These are phyloP conservation scores for Morphnarchus princeps DNA, from an alignment of 2,113 vertebrate species.

Conservation along the genomic window DNA sequence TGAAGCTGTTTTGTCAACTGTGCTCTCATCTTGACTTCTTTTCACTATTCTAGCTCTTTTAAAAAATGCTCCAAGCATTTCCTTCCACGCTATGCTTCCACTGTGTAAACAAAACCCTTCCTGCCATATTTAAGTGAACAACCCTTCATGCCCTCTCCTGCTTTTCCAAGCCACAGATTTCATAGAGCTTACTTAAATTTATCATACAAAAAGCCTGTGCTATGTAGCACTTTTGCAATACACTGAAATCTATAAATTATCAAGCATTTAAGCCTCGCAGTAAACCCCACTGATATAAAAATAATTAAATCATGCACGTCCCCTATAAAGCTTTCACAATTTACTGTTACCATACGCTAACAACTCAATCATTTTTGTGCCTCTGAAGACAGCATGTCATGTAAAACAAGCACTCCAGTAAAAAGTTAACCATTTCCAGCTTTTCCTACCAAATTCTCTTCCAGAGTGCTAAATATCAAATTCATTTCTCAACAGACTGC, in stretches of 20 bases:
- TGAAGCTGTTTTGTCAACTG: background rate
- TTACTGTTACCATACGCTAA: background rate
- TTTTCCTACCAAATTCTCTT: background rate
- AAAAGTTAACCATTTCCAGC: background rate
- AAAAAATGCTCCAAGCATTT: background rate
- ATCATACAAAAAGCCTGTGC: background rate
- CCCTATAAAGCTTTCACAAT: background rate
- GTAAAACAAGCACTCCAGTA: background rate
- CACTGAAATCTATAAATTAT: background rate
- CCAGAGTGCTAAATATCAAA: background rate
- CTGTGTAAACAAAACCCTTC: background rate
- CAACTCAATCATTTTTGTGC: background rate
- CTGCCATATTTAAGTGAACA: background rate
- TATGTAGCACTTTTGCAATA: background rate
- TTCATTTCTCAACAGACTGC: background rate
- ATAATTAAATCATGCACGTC: background rate
- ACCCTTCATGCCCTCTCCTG: background rate
- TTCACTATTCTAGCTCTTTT: background rate
- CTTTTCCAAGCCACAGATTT: background rate
- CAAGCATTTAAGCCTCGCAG: background rate
- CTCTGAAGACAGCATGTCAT: background rate
- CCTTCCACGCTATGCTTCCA: background rate
- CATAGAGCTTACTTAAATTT: background rate
- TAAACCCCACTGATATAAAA: background rate
- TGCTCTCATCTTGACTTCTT: background rate